A percentile compares a stretch with the other conserved stretches of the same genome.
Evolutionary conservation across 2,888 invertebrate genomes (phyloP).

Genomic region (Corythucha ciliata): DNA sequence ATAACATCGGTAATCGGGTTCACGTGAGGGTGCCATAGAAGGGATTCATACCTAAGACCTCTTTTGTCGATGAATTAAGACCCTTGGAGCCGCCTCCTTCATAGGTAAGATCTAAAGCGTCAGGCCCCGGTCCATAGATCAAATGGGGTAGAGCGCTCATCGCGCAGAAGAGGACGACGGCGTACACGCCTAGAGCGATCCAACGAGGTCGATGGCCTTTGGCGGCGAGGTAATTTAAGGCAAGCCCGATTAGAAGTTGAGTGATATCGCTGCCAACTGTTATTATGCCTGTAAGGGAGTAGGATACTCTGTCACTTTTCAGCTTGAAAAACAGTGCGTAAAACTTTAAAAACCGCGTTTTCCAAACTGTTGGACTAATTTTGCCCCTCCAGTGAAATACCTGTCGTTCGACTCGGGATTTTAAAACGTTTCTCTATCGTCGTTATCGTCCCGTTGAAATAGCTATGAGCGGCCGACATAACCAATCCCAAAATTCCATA

Average conservation of each 20-base stretch:
- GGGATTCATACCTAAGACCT: constrained; percentile 39
- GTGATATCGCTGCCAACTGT: constrained; percentile 64
- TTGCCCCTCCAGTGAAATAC: no score
- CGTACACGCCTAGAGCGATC: constrained; percentile 53
- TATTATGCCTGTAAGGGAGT: constrained; percentile 48
- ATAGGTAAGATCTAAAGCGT: constrained; percentile 51
- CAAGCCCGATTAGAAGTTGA: constrained; percentile 55
- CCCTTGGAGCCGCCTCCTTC: constrained; percentile 40
- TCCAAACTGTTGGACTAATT: no score
- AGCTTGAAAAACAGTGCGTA: no score
- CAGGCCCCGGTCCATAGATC: constrained; percentile 57
- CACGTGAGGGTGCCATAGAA: no score
- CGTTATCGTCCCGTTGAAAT: constrained; percentile 64
- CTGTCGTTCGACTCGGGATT: constrained; percentile 60
- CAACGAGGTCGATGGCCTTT: constrained; percentile 62
- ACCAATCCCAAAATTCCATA: constrained; percentile 60
- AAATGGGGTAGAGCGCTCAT: constrained; percentile 57
- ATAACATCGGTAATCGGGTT: no score
- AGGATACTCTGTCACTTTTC: no score
- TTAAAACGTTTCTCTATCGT: constrained; percentile 64
- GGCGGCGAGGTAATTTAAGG: constrained; percentile 55
- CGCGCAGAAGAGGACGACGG: constrained; percentile 54
- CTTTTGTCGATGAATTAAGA: constrained; percentile 43
- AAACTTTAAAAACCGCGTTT: no score
- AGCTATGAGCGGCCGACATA: constrained; percentile 58